A percentile compares a stretch with the other conserved stretches of the same genome.
These are phyloP conservation scores for Amphiprion percula DNA, from an alignment of 2,113 vertebrate genomes.

Conservation along the genomic window DNA sequence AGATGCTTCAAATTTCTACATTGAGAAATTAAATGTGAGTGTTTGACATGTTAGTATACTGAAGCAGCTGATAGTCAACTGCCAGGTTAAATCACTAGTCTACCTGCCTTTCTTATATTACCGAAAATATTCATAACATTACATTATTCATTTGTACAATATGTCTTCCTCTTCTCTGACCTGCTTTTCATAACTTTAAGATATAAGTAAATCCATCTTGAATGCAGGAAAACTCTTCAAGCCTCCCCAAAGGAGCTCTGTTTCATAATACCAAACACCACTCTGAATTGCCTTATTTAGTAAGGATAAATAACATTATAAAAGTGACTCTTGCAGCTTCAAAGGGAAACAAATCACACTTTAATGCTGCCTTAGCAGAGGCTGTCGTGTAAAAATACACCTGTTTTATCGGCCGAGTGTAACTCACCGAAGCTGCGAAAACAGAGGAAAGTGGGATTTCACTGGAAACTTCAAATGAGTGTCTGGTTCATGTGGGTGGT, in stretches of 20 bases:
- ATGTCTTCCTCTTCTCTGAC: neutral
- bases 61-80: neutral
- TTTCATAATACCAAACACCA: neutral
- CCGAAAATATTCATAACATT: neutral
- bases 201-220: neutral
- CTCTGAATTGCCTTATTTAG: neutral
- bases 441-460: constrained; percentile 20
- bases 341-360: neutral
- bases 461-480: constrained; percentile 40
- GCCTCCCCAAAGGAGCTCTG: neutral
- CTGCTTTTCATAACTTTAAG: constrained; percentile 17
- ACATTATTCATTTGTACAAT: neutral
- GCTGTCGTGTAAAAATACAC: constrained; percentile 27
- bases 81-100: neutral
- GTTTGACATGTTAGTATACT: neutral
- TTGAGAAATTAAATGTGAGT: neutral
- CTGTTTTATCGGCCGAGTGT: constrained; percentile 19
- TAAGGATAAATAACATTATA: neutral
- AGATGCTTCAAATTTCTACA: neutral
- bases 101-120: neutral
- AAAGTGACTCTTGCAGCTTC: neutral
- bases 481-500: constrained; percentile 64
- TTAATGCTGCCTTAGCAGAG: neutral
- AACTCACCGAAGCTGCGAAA: constrained; percentile 8
- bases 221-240: constrained; percentile 2